phyloP scores from a whole-genome alignment of 2,797 vertebrate species.

The Ammospiza maritima region DNA sequence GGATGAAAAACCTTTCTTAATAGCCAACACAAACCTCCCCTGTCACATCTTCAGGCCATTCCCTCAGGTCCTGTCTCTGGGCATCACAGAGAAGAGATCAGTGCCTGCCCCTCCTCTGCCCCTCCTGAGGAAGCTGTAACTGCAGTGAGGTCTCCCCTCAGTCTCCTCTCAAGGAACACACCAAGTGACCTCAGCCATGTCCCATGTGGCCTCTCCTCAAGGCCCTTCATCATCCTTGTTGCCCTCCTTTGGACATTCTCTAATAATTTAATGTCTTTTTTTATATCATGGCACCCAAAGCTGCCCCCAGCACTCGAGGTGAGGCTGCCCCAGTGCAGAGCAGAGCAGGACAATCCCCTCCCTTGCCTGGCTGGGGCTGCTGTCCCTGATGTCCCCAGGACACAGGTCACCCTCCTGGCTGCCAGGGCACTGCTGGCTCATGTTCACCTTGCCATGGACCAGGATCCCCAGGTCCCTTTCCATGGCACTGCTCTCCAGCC shows the following conservation, averaged over 20 bases:
- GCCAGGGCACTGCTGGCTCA: neutral
- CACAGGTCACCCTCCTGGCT: fast-evolving
- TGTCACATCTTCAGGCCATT: neutral
- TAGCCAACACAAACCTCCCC: neutral
- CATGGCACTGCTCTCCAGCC: neutral
- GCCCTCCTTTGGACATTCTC: neutral
- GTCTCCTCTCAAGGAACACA: neutral
- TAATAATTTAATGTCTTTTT: fast-evolving
- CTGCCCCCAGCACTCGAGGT: neutral
- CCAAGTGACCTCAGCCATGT: neutral
- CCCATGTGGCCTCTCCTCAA: fast-evolving
- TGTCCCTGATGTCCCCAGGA: neutral
- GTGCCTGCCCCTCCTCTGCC: neutral
- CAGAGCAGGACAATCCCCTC: neutral
- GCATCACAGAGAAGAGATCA: neutral
- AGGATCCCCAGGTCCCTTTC: neutral
- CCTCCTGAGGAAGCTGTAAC: neutral
- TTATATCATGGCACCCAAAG: fast-evolving
- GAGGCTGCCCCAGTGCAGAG: fast-evolving
- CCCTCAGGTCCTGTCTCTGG: fast-evolving
- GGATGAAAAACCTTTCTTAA: neutral
- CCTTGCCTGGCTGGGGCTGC: fast-evolving
- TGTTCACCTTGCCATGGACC: neutral
- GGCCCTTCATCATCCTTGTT: fast-evolving
- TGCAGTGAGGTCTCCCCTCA: neutral